Percentiles rank a stretch among this genome's conserved stretches.
These are phyloP conservation scores for Chrysolina americana DNA, from an alignment of 2,888 invertebrate genomes.

Conservation along the genomic window DNA sequence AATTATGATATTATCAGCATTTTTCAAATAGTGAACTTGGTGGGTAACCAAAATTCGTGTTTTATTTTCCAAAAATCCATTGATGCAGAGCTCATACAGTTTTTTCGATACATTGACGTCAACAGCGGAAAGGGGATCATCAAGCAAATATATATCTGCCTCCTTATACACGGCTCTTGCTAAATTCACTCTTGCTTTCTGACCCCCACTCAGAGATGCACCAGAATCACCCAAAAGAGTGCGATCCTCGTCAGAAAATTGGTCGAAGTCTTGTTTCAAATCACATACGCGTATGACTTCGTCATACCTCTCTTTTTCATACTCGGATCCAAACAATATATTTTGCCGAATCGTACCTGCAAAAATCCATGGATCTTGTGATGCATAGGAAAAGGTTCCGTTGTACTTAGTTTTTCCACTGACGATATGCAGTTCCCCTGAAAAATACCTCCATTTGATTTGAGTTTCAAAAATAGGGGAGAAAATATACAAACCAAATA, in stretches of 20 bases:
- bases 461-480: not conserved
- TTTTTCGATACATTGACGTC: slow-evolving; percentile 85
- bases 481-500: too few relatives aligned
- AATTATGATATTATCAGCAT: slow-evolving; percentile 75
- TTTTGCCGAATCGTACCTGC: slow-evolving; percentile 89
- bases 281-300: slow-evolving; percentile 79
- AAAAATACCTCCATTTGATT: slow-evolving; percentile 58
- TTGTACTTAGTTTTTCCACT: slow-evolving; percentile 77
- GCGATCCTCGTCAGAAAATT: slow-evolving; percentile 83
- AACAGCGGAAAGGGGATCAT: slow-evolving; percentile 91
- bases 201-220: slow-evolving; percentile 82
- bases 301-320: slow-evolving; percentile 78
- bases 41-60: slow-evolving; percentile 82
- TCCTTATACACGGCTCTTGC: slow-evolving; percentile 88
- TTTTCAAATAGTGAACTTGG: slow-evolving; percentile 77
- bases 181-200: slow-evolving; percentile 88
- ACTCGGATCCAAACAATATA: slow-evolving; percentile 86
- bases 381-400: slow-evolving; percentile 81
- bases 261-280: slow-evolving; percentile 78
- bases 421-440: slow-evolving; percentile 60
- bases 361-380: slow-evolving; percentile 89
- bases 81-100: slow-evolving; percentile 85
- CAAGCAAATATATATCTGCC: slow-evolving; percentile 87
- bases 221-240: slow-evolving; percentile 84
- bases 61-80: slow-evolving; percentile 74